These are phyloP conservation scores for Apus apus DNA, from an alignment of 2,113 vertebrate species.

Conservation along the genomic window DNA sequence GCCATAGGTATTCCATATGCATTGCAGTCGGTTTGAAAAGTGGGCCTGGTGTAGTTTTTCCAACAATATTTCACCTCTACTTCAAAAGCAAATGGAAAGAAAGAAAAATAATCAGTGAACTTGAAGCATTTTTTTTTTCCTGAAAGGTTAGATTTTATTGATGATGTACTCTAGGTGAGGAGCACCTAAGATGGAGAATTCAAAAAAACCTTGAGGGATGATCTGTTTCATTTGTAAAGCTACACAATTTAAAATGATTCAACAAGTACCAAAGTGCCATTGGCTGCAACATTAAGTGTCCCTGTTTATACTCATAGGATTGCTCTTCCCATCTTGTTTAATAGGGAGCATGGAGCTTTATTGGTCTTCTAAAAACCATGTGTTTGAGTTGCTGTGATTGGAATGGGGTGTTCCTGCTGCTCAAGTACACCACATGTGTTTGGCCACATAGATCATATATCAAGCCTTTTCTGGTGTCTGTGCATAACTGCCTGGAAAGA, in stretches of 20 bases:
- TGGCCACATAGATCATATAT: not conserved
- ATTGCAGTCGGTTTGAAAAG: not conserved
- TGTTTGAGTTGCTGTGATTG: not conserved
- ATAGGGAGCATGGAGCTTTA: not conserved
- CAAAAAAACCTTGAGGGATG: not conserved
- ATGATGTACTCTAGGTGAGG: not conserved
- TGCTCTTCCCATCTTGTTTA: not conserved
- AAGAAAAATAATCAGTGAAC: not conserved
- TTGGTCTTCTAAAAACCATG: not conserved
- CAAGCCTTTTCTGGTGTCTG: not conserved
- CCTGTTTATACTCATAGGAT: not conserved
- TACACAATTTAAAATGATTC: not conserved
- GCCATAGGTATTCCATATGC: not conserved
- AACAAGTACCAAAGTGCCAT: not conserved
- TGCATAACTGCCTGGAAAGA: not conserved
- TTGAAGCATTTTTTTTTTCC: not conserved
- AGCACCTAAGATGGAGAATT: not conserved
- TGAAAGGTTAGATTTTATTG: not conserved
- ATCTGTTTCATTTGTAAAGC: slow-evolving; percentile 14
- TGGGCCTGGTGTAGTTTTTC: slow-evolving; percentile 40
- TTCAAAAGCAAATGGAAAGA: slow-evolving; percentile 34
- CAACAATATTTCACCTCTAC: slow-evolving; percentile 43
- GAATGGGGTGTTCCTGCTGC: not conserved
- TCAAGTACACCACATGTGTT: not conserved
- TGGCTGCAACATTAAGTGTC: not conserved